Evolutionary conservation across 2,113 vertebrate genomes (phyloP).

Genomic region (Macquaria ambigua): DNA sequence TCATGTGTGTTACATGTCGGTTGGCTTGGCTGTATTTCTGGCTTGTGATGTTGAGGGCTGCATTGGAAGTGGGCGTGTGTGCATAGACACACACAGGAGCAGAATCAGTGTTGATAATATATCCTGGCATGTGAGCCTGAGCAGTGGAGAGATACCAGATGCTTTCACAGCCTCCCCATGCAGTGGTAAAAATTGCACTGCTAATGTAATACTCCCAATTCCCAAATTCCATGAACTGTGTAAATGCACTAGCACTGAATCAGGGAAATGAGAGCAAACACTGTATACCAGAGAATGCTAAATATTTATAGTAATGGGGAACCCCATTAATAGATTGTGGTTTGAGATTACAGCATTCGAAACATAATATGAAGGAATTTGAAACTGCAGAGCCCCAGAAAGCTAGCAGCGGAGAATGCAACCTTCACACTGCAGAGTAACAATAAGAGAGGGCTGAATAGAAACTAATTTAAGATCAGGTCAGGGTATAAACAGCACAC

Average conservation of each 20-base stretch:
- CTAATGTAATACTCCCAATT: not conserved
- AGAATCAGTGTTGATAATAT: constrained; percentile 6
- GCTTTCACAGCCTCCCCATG: not conserved
- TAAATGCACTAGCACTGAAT: constrained; percentile 1
- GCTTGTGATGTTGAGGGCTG: not conserved
- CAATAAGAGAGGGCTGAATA: constrained; percentile 21
- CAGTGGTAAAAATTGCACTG: constrained; percentile 4
- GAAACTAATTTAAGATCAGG: constrained; percentile 56
- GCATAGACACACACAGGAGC: not conserved
- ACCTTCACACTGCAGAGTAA: constrained; percentile 27
- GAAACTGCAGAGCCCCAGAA: constrained; percentile 15
- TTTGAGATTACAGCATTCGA: constrained; percentile 28
- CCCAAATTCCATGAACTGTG: not conserved
- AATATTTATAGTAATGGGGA: constrained; percentile 32
- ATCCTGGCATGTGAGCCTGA: constrained; percentile 14
- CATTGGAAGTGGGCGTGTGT: not conserved
- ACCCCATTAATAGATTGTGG: constrained; percentile 32
- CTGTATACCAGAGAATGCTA: not conserved
- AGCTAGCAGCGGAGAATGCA: constrained; percentile 27
- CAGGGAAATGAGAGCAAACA: not conserved
- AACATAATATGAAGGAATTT: constrained; percentile 27
- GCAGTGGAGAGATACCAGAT: constrained; percentile 15
- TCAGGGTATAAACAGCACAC: constrained; percentile 52
- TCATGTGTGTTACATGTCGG: not conserved
- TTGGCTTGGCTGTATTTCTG: not conserved